Evolutionary conservation across 1,140 invertebrate genomes (phyloP).

Genomic region (Drosophila sucinea): DNA sequence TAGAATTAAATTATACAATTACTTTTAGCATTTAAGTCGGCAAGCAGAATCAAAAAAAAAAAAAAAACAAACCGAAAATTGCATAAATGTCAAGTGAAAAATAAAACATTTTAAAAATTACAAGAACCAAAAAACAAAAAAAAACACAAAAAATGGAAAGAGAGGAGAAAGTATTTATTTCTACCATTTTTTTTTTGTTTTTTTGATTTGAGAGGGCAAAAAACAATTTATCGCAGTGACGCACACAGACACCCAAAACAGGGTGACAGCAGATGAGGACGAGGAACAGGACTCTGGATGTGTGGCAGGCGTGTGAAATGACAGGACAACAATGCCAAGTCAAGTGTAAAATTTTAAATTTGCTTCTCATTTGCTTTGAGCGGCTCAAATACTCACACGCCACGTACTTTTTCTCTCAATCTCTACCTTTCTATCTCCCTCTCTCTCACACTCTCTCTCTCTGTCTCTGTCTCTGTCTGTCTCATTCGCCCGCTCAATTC

Average conservation of each 20-base stretch:
- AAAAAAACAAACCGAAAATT: slow-evolving; percentile 50
- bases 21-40: slow-evolving; percentile 66
- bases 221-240: slow-evolving; percentile 59
- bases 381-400: slow-evolving; percentile 50
- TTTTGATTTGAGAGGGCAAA: slow-evolving; percentile 24
- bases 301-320: slow-evolving; percentile 70
- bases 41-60: slow-evolving; percentile 68
- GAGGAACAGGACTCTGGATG: slow-evolving; percentile 12
- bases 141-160: slow-evolving; percentile 1
- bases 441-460: slow-evolving; percentile 10
- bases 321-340: slow-evolving; percentile 78
- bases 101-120: slow-evolving; percentile 75
- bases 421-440: slow-evolving; percentile 35
- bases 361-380: slow-evolving; percentile 77
- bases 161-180: not conserved
- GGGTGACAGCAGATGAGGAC: not conserved
- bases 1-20: slow-evolving; percentile 55
- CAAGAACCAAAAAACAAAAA: slow-evolving; percentile 29
- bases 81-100: slow-evolving; percentile 56
- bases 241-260: slow-evolving; percentile 30
- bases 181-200: not conserved
- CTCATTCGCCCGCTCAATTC: slow-evolving; percentile 51
- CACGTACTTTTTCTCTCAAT: slow-evolving; percentile 1
- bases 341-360: slow-evolving; percentile 83
- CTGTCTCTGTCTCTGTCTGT: not conserved